Base-by-base conservation (phyloP, 23 tunicate genomes). In the Ascidia mentula region DNA sequence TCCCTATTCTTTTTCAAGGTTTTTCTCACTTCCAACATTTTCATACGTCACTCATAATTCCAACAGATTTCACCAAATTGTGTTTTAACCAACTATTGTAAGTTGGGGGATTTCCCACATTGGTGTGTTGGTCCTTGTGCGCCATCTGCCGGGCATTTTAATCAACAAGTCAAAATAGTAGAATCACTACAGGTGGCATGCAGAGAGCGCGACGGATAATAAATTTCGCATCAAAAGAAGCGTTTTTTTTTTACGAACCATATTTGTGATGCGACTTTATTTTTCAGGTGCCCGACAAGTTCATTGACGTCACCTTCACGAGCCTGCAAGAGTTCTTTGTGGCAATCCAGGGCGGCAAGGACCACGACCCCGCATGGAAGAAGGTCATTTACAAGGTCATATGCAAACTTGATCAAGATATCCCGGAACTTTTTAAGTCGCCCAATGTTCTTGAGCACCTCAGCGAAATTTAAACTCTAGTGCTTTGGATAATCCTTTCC, bases 321-420 rank as follows among this genome's bases (percentile, higher is more conserved):
- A 74, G 76, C 37, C 90, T 84, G 40, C 98, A 89, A 37, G 98
- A 94, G 46, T 94, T 94, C 61, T 94, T 84, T 79, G 40, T 76
- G 46, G 89, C 89, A 5, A 92, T 94, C 24, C 82, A 89, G 45
- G 73, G 69, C 37, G 95, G 98, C 46, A 90, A 90, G 78, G 98
- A 94, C 46, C 70, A 69, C 81, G 98, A 94, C 37, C 84, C 95
- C 28, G 73, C 88, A n/a, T 94, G 98, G 98, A 94, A 94, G 71
- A 94, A 94, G 60, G 98, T 90, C 71, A 94, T 94, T 45, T 94
- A 94, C 88, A 94, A 94, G 77, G 85, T 94, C 32, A 94, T 94
- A 71, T 84, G 90, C 87, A 94, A 94, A 60, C 71, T 84, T 45
- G 98, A 94, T 74, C 80, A 81, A 18, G 95, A 94, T 22, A 89